Base-by-base conservation (phyloP, 1,140 invertebrate genomes). In the Drosophila seguyi region DNA sequence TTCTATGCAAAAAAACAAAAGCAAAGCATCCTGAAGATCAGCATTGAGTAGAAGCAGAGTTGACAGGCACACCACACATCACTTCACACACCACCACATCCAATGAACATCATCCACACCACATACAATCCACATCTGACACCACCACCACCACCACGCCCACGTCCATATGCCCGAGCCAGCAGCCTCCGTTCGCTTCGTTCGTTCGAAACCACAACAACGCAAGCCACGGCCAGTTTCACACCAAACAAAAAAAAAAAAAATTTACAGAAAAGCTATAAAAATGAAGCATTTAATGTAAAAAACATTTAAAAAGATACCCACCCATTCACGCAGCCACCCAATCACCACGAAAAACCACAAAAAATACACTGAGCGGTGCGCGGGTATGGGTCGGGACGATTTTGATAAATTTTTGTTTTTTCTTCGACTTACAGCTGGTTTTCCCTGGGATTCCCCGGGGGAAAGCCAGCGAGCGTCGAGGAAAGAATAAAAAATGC, bases 181-280 rank as follows among this genome's bases (percentile, higher is more conserved):
- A 88, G 83, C 69, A 73, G 69, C 84, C 84, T 88, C 84, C 84
- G 83, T 87, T 87, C 83, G 83, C 80, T 87, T 88, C 84, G 82
- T 86, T 86, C 83, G 79, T 86, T 86, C 83, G 79, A 86, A 69
- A 85, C 76, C 81, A 69, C 73, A 84, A 69, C 73, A 84, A 84
- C 76, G 81, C 77, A 84, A 84, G 81, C 82, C 82, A 86, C 84
- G 80, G 83, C 84, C 83, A 83, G 77, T 88, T 88, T 87, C 85
- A 88, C 84, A 87, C 85, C 80, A 88, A 69, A 69, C 79, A 88
- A 41, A 45, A 88, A 69, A 69, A 75, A 88, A 41, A 25, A 25
- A 45, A 50, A 61, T 47, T n/a, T 48, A 48, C 45, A 10, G 36
- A 34, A 52, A 66, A 39, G 45, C 16, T 18, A 66, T 13, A 52